Conservation (phyloP, 2,797 vertebrate species). For the Brachyalestes nurse region DNA sequence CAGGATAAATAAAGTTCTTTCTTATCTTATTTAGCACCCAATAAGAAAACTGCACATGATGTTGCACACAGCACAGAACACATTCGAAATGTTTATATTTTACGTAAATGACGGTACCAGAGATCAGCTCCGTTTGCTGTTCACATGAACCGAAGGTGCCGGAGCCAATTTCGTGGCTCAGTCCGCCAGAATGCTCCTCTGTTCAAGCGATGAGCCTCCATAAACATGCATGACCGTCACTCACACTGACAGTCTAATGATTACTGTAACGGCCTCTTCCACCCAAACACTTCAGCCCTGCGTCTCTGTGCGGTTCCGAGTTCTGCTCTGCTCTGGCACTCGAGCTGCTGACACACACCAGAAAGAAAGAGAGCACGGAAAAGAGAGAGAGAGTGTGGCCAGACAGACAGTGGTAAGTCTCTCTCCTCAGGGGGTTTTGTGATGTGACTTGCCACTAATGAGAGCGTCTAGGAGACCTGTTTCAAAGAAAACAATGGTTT, state of each 20-base stretch:
- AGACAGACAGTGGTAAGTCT: constrained; percentile 17
- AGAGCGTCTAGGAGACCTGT: constrained; percentile 25
- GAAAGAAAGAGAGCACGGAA: constrained; percentile 1
- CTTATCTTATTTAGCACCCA: too few relatives aligned
- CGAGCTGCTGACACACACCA: background rate
- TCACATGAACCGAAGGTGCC: too few relatives aligned
- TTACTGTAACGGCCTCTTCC: background rate
- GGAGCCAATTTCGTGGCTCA: background rate
- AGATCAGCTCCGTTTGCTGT: too few relatives aligned
- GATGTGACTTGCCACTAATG: constrained; percentile 30
- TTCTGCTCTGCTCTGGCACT: background rate
- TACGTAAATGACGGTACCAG: too few relatives aligned
- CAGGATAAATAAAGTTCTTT: too few relatives aligned
- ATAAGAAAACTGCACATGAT: too few relatives aligned
- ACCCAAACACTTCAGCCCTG: background rate
- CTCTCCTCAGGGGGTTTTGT: constrained; percentile 5
- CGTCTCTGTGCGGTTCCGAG: background rate
- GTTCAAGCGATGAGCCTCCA: background rate
- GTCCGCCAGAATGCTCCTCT: background rate
- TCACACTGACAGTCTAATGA: background rate
- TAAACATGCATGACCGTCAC: background rate
- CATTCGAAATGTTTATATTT: too few relatives aligned
- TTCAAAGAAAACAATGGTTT: constrained; percentile 26
- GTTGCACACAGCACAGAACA: too few relatives aligned
- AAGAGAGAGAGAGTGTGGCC: background rate